Evolutionary conservation across 2,888 invertebrate genomes (phyloP), one percentile per base, ranked within the genome.

Genomic region (Ceraclea dissimilis): DNA sequence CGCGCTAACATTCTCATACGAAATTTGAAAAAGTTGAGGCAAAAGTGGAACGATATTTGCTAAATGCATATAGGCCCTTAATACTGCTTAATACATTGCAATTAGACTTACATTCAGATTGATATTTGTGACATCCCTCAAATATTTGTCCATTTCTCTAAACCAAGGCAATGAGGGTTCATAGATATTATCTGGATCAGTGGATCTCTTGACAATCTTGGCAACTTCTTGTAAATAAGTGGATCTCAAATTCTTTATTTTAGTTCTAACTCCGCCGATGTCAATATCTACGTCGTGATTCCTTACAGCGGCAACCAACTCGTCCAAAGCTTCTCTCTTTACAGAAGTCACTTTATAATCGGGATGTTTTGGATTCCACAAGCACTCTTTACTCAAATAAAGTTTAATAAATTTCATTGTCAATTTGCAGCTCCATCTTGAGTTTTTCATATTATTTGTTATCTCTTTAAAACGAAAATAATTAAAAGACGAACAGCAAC

Each of bases 401-500:
- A 76, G 67, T 66, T 73, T 76, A 11, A 79, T 76, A 62, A 79
- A 78, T 62, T 72, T 69, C 55, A 73, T 63, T 1, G 79, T 78
- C 19, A 72, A 70, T 44, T 71, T 65, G 67, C 78, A 77, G 62
- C 72, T 70, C 78, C 78, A 79, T 62, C 74, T 68, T 31, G 39
- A 13, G 16, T 39, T 39, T 4, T 13, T 13, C 39, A 39, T 39
- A 13, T 4, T 39, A 16, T 31, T 8, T 31, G 6, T 31, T 31
- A 31, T 31, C 11, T 31, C 6, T 8, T 31, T 31, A 31, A n/a
- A n/a, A n/a, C n/a, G n/a, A n/a, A n/a, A n/a, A n/a, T n/a, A n/a
- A n/a, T n/a, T n/a, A n/a, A n/a, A n/a, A n/a, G n/a, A n/a, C n/a
- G n/a, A n/a, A n/a, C n/a, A n/a, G n/a, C n/a, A n/a, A n/a, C n/a